phyloP scores from a whole-genome alignment of 2,113 vertebrate species.

The Hyperoodon ampullatus region DNA sequence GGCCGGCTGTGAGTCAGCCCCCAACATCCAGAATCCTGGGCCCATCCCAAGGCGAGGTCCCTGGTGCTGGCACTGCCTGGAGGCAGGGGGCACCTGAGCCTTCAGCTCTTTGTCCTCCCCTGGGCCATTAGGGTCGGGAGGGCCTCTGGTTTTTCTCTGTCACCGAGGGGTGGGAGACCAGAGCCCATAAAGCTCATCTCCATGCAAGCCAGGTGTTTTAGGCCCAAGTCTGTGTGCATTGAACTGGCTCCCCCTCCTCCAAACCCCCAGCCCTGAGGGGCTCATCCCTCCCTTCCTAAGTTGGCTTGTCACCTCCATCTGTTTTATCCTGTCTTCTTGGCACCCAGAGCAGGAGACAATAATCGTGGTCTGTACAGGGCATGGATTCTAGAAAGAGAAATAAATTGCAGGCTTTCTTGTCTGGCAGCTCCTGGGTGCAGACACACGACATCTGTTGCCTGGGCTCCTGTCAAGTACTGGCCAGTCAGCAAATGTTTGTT shows the following conservation, averaged over 20 bases:
- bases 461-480: neutral
- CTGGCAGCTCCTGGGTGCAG: neutral
- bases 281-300: neutral
- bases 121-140: neutral
- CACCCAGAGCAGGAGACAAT: too few relatives aligned
- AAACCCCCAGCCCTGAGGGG: too few relatives aligned
- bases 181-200: neutral
- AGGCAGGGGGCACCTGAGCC: neutral
- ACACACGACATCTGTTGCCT: neutral
- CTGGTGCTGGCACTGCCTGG: neutral
- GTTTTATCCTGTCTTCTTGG: too few relatives aligned
- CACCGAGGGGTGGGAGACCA: neutral
- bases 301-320: too few relatives aligned
- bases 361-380: too few relatives aligned
- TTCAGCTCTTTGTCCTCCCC: neutral
- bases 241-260: neutral
- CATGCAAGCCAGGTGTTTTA: neutral
- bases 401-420: too few relatives aligned
- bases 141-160: neutral
- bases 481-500: neutral
- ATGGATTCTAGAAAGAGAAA: too few relatives aligned
- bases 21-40: neutral
- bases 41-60: neutral
- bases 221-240: too few relatives aligned
- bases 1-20: too few relatives aligned